Base-by-base conservation (phyloP, 2,797 vertebrate genomes). In the Sebastolobus altivelis region DNA sequence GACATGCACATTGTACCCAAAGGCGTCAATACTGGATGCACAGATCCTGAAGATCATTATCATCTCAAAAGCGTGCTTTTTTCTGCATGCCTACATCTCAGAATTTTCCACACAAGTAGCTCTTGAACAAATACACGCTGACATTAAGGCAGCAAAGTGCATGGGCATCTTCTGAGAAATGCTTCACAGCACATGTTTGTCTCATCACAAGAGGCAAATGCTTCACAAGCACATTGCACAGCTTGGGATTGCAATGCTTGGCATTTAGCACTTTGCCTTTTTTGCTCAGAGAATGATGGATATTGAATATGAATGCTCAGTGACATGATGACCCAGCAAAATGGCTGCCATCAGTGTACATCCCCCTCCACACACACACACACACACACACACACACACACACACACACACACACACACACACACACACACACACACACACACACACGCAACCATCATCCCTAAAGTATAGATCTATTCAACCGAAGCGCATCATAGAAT, bases 211-310 rank as follows among this genome's bases (percentile, higher is more conserved):
- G 75, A 66, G 55, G 31, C 37, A 81, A 82, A 83, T 59, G 65
- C 83, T 84, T 86, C 38, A 76, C 70, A 77, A 79, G 87, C 66
- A 81, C 71, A 63, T 65, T 72, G 74, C 74, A 79, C 74, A 75
- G 71, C 68, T 74, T 67, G 81, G 55, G 70, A 80, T 75, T 80
- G 49, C 71, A 79, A 75, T 68, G 73, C 77, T 70, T 90, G 88
- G 85, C 89, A 90, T 93, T 92, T 92, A 85, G 77, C 84, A 77
- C 52, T 58, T 76, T 87, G 82, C 85, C 90, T 84, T 89, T 91
- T 92, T 88, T 89, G 81, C 77, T 73, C 79, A 55, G 75, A 74
- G 79, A 87, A 86, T 88, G 90, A 92, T 87, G 87, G 81, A 85
- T 81, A 60, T 83, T 60, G 83, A 93, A 91, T 90, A 90, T 87